Evolutionary conservation across 2,113 vertebrate species (phyloP), one percentile per base, ranked within the genome.

Genomic region (Stigmatopora nigra): DNA sequence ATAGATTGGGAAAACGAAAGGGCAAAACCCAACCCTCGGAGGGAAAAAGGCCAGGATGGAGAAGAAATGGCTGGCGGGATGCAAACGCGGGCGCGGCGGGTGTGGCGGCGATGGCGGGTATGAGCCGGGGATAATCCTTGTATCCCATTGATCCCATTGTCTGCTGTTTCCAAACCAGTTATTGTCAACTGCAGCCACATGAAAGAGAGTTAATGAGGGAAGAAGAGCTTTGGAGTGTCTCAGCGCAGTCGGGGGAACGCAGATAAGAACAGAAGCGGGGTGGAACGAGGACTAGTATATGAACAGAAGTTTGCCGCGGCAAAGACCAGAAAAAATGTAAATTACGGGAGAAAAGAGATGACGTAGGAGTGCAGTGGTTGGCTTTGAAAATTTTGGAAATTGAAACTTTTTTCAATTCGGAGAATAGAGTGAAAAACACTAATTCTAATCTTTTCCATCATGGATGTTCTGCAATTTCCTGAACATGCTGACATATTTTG

Each of bases 161-260:
- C 75, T 86, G 64, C 77, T 78, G 73, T 86, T 87, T 88, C 86
- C 79, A 87, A 86, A 88, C 80, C 78, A 88, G 83, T 88, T 89
- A 87, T 87, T 87, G 78, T 87, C 84, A 83, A 87, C 83, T 75
- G 78, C 64, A 59, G 76, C 73, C 67, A 76, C 78, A 85, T 84
- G 69, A 85, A 87, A 85, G 77, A 78, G 49, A 78, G 78, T 84
- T 89, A 90, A 89, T 89, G 85, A 89, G 78, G 73, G 78, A 70
- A 88, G 80, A 75, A 77, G 69, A 80, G 80, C 76, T 87, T 85
- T 87, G 77, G 75, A 76, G 79, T 85, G 83, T 86, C 82, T 83
- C 79, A 79, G 76, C 74, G 80, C 79, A 85, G 82, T 69, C 72
- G 72, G 67, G 80, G 76, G 78, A 84, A 73, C 5, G 4, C 60